Percentiles rank a stretch among this genome's conserved stretches.
phyloP scores from a whole-genome alignment of 2,797 vertebrate species.

The Catamblyrhynchus diadema region DNA sequence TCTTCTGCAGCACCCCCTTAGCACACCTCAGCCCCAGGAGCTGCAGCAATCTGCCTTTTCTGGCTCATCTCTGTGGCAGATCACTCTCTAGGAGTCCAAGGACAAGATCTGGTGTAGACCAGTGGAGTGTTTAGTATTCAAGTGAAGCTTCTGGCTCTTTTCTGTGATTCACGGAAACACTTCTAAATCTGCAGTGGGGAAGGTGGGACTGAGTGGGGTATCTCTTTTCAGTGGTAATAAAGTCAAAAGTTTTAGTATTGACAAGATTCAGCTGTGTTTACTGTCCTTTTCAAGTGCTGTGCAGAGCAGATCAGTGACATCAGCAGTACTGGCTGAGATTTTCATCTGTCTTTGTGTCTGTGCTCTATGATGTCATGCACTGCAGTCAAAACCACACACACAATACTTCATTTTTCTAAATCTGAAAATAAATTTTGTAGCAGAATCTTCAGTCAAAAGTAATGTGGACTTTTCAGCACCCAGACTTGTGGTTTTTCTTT shows the following conservation, averaged over 20 bases:
- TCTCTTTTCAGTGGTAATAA: background rate
- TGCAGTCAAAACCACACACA: background rate
- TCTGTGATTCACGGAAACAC: background rate
- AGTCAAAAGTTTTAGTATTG: background rate
- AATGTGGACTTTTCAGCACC: background rate
- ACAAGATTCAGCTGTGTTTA: background rate
- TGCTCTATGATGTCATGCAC: background rate
- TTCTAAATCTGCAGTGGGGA: background rate
- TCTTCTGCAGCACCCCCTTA: background rate
- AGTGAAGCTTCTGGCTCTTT: background rate
- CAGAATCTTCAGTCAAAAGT: background rate
- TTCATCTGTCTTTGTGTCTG: background rate
- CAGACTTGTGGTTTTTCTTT: fast-evolving
- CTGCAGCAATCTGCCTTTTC: background rate
- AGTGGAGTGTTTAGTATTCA: background rate
- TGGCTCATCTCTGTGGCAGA: fast-evolving
- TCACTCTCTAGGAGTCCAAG: background rate
- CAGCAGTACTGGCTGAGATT: background rate
- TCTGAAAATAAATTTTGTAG: background rate
- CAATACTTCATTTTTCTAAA: background rate
- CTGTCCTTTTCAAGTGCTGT: background rate
- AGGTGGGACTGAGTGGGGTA: background rate
- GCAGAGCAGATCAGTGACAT: background rate
- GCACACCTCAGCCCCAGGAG: background rate
- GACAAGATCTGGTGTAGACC: fast-evolving